Evolutionary conservation across 2,888 invertebrate genomes (phyloP).

Genomic region (Idaea aversata): DNA sequence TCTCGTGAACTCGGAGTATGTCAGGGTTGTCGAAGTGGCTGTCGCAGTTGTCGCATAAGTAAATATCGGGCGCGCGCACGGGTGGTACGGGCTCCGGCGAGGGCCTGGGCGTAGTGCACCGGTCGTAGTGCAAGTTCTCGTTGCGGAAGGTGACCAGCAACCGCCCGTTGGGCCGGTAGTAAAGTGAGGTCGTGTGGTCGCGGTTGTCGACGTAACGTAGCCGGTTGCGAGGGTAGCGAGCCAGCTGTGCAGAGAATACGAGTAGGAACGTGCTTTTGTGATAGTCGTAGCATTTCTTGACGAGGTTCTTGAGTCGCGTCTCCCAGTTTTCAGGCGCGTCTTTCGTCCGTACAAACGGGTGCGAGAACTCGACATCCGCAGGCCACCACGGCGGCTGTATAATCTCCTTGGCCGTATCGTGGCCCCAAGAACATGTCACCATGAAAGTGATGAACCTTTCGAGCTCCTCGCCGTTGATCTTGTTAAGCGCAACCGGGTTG

Average conservation of each 20-base stretch:
- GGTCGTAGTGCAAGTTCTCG: slow-evolving; percentile 83
- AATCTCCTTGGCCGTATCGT: slow-evolving; percentile 79
- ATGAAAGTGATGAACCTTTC: slow-evolving; percentile 87
- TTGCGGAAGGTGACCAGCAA: slow-evolving; percentile 87
- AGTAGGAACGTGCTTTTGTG: slow-evolving; percentile 86
- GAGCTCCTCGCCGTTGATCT: slow-evolving; percentile 82
- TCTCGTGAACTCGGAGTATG: slow-evolving; percentile 63
- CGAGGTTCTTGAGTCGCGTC: slow-evolving; percentile 82
- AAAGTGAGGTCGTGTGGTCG: slow-evolving; percentile 86
- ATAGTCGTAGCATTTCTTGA: slow-evolving; percentile 85
- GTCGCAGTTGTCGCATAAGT: slow-evolving; percentile 88
- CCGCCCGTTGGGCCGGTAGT: slow-evolving; percentile 82
- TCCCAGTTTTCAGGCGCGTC: slow-evolving; percentile 78
- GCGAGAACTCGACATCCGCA: slow-evolving; percentile 81
- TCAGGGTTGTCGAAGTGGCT: slow-evolving; percentile 82
- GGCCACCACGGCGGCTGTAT: slow-evolving; percentile 87
- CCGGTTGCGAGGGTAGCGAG: slow-evolving; percentile 82
- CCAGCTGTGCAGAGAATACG: slow-evolving; percentile 85
- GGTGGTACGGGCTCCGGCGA: slow-evolving; percentile 59
- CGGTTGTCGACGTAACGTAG: slow-evolving; percentile 86
- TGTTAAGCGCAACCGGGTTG: slow-evolving; percentile 84
- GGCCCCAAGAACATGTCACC: slow-evolving; percentile 87
- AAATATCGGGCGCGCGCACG: slow-evolving; percentile 84
- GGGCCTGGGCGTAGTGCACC: slow-evolving; percentile 45
- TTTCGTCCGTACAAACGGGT: slow-evolving; percentile 81